phyloP scores from a whole-genome alignment of 2,888 invertebrate species.

The Lasioglossum zephyrum region DNA sequence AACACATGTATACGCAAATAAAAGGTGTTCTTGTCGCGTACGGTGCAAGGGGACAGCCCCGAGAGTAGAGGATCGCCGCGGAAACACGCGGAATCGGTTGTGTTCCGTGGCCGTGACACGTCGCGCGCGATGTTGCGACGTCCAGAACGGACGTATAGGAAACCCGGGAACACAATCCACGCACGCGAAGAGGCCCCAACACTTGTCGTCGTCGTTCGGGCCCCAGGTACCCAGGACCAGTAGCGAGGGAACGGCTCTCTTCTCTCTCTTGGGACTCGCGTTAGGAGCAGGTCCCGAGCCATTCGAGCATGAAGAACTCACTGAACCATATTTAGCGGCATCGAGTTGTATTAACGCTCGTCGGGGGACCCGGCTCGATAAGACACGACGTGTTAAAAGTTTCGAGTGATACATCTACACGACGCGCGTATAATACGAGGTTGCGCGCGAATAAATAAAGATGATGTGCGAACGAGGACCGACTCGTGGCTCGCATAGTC shows the following conservation, averaged over 20 bases:
- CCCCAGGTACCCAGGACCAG: conserved; percentile 38
- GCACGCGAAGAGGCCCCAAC: conserved; percentile 41
- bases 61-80: conserved; percentile 37
- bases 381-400: conserved; percentile 69
- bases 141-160: conserved; percentile 46
- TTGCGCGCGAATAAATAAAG: conserved; percentile 46
- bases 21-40: conserved; percentile 40
- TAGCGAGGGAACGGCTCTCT: conserved; percentile 51
- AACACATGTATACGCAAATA: conserved; percentile 41
- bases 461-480: conserved; percentile 35
- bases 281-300: conserved; percentile 62
- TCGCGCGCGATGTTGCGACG: conserved; percentile 34
- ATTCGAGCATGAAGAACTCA: conserved; percentile 63
- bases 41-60: neutral
- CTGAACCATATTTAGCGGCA: conserved; percentile 68
- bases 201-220: conserved; percentile 31
- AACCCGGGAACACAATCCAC: conserved; percentile 46
- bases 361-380: conserved; percentile 50
- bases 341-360: conserved; percentile 64
- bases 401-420: conserved; percentile 66
- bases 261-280: conserved; percentile 53
- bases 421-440: conserved; percentile 47
- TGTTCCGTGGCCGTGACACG: conserved; percentile 53
- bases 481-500: conserved; percentile 21
- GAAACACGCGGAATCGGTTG: conserved; percentile 45